phyloP scores from a whole-genome alignment of 1,140 invertebrate species.

The Meloidogyne exigua region DNA sequence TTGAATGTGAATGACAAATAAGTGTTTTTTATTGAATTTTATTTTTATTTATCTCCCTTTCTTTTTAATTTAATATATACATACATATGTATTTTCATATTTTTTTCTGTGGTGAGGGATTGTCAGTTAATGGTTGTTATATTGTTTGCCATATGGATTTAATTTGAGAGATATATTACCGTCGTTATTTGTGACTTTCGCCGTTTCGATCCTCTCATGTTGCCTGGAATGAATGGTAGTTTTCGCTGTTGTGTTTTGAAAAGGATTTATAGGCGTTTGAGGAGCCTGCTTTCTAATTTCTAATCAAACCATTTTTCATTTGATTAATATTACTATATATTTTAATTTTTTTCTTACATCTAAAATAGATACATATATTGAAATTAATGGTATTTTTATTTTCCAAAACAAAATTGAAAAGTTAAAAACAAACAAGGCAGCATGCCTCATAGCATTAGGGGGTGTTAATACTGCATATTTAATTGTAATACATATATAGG shows the following conservation, averaged over 20 bases:
- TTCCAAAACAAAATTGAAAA: neutral
- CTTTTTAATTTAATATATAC: neutral
- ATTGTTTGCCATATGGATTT: slow-evolving; percentile 2
- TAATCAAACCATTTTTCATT: neutral
- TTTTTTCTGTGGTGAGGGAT: neutral
- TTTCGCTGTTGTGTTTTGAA: neutral
- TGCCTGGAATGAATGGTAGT: neutral
- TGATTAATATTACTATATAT: neutral
- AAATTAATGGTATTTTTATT: too few species aligned
- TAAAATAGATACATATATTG: too few species aligned
- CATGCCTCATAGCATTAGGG: neutral
- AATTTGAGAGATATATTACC: neutral
- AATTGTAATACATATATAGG: too few species aligned
- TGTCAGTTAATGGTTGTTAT: neutral
- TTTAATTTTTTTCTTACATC: too few species aligned
- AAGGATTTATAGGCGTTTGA: neutral
- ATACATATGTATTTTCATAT: neutral
- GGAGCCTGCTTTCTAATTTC: neutral
- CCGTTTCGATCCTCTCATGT: neutral
- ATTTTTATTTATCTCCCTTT: neutral
- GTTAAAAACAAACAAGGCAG: neutral
- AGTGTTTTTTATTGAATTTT: too few species aligned
- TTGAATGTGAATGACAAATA: neutral
- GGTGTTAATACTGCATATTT: neutral
- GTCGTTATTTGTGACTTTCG: neutral